Evolutionary conservation across 2,113 vertebrate genomes (phyloP).

Genomic region (Eolophus roseicapilla): DNA sequence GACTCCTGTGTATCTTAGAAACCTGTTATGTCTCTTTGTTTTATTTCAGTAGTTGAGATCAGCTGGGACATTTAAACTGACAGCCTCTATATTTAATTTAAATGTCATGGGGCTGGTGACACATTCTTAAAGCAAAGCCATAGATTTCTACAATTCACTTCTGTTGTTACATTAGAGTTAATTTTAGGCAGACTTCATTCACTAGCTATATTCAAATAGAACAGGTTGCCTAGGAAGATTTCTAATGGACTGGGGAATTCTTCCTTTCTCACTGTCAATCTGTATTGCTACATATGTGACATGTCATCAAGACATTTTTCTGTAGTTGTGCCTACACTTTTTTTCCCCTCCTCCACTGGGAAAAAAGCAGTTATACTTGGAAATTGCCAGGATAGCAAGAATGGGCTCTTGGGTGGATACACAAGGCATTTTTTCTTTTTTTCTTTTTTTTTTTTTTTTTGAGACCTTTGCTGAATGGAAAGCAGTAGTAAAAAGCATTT

Average conservation of each 20-base stretch:
- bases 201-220: neutral
- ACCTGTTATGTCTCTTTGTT: too few species aligned
- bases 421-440: neutral
- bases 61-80: constrained; percentile 6
- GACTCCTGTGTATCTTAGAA: too few species aligned
- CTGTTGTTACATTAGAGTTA: neutral
- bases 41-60: neutral
- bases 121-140: neutral
- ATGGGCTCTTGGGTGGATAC: neutral
- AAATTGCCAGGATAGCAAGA: neutral
- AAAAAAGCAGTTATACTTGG: neutral
- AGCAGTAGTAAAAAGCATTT: neutral
- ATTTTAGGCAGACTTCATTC: neutral
- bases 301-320: neutral
- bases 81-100: constrained; percentile 17
- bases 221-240: neutral
- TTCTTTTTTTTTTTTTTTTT: neutral
- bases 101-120: neutral
- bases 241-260: neutral
- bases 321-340: neutral
- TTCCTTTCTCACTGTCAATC: neutral
- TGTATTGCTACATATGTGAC: neutral
- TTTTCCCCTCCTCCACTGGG: neutral
- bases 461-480: neutral
- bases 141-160: neutral